Percentiles rank a stretch among this genome's conserved stretches.
Conservation (phyloP, 92 coral and sea anemone genomes). For the Epizoanthus ramosus region DNA sequence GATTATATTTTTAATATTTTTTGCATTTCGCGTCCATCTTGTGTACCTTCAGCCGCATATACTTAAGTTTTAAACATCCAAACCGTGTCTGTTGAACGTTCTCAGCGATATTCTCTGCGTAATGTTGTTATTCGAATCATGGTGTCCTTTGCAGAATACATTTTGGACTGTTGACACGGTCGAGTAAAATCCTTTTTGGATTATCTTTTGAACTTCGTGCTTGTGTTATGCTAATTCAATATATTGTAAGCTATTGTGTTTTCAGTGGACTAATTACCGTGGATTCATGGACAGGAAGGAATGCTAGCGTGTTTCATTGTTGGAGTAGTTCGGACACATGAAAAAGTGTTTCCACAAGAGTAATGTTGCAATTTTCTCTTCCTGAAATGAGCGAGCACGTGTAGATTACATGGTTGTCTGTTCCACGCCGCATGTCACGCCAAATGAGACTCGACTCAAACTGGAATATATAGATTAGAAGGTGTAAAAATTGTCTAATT, state of each 20-base stretch:
- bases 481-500: neutral
- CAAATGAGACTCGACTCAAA: neutral
- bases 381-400: slow-evolving; percentile 19
- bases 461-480: neutral
- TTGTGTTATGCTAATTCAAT: slow-evolving; percentile 24
- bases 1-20: no score
- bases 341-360: neutral
- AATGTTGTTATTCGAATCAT: neutral
- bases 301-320: slow-evolving; percentile 33
- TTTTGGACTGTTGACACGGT: slow-evolving; percentile 5
- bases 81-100: neutral
- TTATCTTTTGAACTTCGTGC: slow-evolving; percentile 2
- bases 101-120: neutral
- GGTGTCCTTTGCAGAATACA: neutral
- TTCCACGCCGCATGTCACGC: neutral
- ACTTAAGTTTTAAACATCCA: no score
- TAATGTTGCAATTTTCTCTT: neutral
- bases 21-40: no score
- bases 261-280: slow-evolving; percentile 31
- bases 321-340: neutral
- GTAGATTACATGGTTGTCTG: neutral
- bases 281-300: slow-evolving; percentile 12
- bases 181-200: neutral
- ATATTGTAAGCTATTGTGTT: slow-evolving; percentile 16
- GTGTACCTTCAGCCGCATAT: no score